A percentile compares a stretch with the other conserved stretches of the same genome.
These are phyloP conservation scores for Thamnophis sirtalis DNA, from an alignment of 2,113 vertebrate species.

Conservation along the genomic window DNA sequence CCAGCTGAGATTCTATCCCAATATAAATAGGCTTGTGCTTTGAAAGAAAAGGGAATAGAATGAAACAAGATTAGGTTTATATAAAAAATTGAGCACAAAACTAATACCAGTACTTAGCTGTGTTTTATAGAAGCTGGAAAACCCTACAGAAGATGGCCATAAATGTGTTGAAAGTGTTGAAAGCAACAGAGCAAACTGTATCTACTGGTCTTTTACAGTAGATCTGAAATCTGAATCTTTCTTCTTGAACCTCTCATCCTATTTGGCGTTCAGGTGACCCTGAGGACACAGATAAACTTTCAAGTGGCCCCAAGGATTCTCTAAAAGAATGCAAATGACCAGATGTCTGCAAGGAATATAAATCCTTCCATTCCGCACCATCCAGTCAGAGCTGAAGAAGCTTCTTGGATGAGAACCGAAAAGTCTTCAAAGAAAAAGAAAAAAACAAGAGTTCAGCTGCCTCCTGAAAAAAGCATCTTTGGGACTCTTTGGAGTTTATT, in stretches of 20 bases:
- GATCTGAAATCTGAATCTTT: neutral
- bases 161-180: neutral
- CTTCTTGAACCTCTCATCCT: neutral
- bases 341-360: too few relatives aligned
- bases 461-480: too few relatives aligned
- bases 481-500: too few relatives aligned
- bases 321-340: too few relatives aligned
- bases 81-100: neutral
- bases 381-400: too few relatives aligned
- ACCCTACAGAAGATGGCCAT: neutral
- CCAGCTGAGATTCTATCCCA: neutral
- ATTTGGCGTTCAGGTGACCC: neutral
- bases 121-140: constrained; percentile 13
- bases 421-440: too few relatives aligned
- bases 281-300: too few relatives aligned
- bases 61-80: constrained; percentile 9
- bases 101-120: neutral
- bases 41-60: constrained; percentile 20
- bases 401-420: too few relatives aligned
- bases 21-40: neutral
- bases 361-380: too few relatives aligned
- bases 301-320: too few relatives aligned
- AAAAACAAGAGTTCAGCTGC: too few relatives aligned
- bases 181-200: neutral
- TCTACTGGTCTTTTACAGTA: neutral